These are phyloP conservation scores for Schrankia costaestrigalis DNA, from an alignment of 2,888 invertebrate genomes.

Conservation along the genomic window DNA sequence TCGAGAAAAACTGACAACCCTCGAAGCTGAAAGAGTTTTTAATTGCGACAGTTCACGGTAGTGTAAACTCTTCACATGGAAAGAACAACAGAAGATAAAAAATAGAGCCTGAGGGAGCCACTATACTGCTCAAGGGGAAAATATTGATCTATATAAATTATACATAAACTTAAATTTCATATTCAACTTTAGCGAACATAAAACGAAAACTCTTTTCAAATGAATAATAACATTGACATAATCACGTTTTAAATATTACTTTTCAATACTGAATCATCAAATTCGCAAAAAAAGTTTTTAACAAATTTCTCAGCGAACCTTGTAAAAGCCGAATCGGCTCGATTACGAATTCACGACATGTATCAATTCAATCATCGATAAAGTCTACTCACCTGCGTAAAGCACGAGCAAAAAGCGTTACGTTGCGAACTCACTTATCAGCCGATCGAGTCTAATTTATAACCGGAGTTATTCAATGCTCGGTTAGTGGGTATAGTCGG, in stretches of 20 bases:
- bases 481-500: constrained; percentile 51
- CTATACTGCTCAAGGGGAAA: no score
- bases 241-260: constrained; percentile 1
- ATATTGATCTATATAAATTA: no score
- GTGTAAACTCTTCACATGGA: no score
- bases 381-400: constrained; percentile 69
- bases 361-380: constrained; percentile 73
- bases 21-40: no score
- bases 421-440: constrained; percentile 66
- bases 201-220: no score
- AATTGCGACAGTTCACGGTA: no score
- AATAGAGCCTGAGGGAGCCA: no score
- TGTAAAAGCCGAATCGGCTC: constrained; percentile 25
- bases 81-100: no score
- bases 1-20: no score
- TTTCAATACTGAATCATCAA: constrained; percentile 4
- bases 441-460: constrained; percentile 74
- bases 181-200: no score
- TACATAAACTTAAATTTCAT: no score
- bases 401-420: constrained; percentile 65
- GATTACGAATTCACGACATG: constrained; percentile 64
- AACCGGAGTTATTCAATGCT: constrained; percentile 73
- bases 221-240: no score
- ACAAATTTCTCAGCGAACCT: constrained; percentile 17
- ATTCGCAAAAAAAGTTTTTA: constrained; percentile 9